phyloP scores from a whole-genome alignment of 1,140 invertebrate species.

The Cotesia glomerata region DNA sequence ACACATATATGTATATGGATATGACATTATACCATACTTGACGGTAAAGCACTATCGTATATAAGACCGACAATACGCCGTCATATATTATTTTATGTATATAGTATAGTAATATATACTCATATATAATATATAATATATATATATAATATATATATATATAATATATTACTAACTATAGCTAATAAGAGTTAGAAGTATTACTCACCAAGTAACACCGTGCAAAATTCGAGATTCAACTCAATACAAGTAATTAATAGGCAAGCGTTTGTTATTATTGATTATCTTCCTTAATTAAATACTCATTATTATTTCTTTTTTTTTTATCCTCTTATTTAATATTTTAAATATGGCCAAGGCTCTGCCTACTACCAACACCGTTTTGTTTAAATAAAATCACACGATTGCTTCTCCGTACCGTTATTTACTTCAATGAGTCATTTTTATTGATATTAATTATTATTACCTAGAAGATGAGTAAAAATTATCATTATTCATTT shows the following conservation, averaged over 20 bases:
- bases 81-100: neutral
- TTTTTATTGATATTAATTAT: neutral
- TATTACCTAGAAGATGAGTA: no score
- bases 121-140: conserved; percentile 32
- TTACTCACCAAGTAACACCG: conserved; percentile 39
- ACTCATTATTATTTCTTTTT: conserved; percentile 28
- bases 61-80: conserved; percentile 1
- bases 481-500: no score
- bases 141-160: no score
- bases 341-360: conserved; percentile 33
- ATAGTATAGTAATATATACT: conserved; percentile 29
- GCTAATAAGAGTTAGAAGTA: conserved; percentile 35
- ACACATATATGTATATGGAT: conserved; percentile 43
- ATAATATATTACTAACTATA: neutral
- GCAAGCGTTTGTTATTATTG: no score
- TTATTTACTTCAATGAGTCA: neutral
- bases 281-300: conserved; percentile 23
- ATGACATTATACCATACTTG: conserved; percentile 42
- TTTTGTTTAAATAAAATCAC: conserved; percentile 2
- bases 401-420: neutral
- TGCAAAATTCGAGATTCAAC: conserved; percentile 38
- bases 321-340: neutral
- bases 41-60: conserved; percentile 42
- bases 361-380: conserved; percentile 32
- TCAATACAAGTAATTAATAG: conserved; percentile 27